Evolutionary conservation across 2,797 vertebrate genomes (phyloP).

Genomic region (Tarsius wallacei): DNA sequence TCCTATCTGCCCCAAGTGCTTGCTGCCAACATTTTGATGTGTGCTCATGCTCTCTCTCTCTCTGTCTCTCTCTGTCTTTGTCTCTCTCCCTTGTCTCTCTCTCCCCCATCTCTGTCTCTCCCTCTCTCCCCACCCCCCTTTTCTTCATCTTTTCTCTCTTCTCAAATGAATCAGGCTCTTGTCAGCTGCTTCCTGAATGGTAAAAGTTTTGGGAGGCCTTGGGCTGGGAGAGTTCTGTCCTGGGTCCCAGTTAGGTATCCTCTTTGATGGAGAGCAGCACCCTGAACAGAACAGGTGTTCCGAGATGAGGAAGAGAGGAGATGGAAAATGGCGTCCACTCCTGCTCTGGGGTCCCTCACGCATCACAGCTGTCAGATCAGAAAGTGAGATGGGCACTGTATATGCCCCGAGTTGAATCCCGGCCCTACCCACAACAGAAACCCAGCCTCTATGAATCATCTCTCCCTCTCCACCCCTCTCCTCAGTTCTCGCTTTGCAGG

Average conservation of each 20-base stretch:
- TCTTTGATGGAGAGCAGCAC: background rate
- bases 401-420: background rate
- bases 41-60: background rate
- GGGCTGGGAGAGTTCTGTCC: background rate
- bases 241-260: background rate
- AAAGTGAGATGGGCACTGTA: background rate
- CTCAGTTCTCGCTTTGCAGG: background rate
- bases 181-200: no score
- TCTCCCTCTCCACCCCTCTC: background rate
- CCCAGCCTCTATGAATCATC: rapidly evolving
- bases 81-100: no score
- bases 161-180: background rate
- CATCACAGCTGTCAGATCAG: background rate
- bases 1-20: background rate
- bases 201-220: background rate
- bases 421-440: background rate
- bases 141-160: background rate
- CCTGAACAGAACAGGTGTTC: conserved; percentile 42
- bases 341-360: background rate
- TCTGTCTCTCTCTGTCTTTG: background rate
- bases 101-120: background rate
- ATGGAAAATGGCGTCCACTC: rapidly evolving
- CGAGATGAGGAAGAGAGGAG: background rate
- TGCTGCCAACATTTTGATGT: no score
- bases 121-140: background rate